Base-by-base conservation (phyloP, 2,797 vertebrate genomes). In the Bovichtus variegatus region DNA sequence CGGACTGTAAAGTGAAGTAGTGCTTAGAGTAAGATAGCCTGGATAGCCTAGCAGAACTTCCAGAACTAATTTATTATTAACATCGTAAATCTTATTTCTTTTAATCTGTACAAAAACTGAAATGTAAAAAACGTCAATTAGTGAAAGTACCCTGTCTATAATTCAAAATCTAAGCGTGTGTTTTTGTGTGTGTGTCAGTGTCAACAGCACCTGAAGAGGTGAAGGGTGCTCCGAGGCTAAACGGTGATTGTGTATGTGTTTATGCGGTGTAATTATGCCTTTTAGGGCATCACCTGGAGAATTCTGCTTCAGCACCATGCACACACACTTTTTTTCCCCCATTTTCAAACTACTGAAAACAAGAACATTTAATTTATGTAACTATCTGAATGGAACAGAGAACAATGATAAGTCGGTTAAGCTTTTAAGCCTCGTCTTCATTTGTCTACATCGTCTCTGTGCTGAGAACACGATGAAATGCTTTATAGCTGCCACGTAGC, bases 341-440 rank as follows among this genome's bases (percentile, higher is more conserved):
- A 9, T 15, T 44, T 41, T 51, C 19, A 46, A 76, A 25, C 60
- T 0, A 21, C 46, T 74, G 59, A 75, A 51, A 69, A 66, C 29
- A 69, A 58, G 59, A 46, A 62, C 25, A 58, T 76, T 40, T 82
- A 76, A 86, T 86, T 66, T 61, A 80, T 87, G 76, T 84, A 70
- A 27, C 47, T 29, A 36, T 58, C 19, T 63, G 64, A 80, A 64
- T 51, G 49, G 50, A 50, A 18, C 6, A 1, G 7, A 57, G 41
- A 72, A 82, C 72, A 83, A 76, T 71, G 29, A 80, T 71, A 80
- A n/a, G 1, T 18, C 5, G 7, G 62, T 64, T 80, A 53, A 81
- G 83, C 74, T 78, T 70, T 81, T 77, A 80, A 83, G 73, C 50
- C 57, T 59, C 1, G 15, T 68, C 64, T 61, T 83, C 60, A 75